Evolutionary conservation across 2,797 vertebrate species (phyloP).

Genomic region (Mionectes olivaceus): DNA sequence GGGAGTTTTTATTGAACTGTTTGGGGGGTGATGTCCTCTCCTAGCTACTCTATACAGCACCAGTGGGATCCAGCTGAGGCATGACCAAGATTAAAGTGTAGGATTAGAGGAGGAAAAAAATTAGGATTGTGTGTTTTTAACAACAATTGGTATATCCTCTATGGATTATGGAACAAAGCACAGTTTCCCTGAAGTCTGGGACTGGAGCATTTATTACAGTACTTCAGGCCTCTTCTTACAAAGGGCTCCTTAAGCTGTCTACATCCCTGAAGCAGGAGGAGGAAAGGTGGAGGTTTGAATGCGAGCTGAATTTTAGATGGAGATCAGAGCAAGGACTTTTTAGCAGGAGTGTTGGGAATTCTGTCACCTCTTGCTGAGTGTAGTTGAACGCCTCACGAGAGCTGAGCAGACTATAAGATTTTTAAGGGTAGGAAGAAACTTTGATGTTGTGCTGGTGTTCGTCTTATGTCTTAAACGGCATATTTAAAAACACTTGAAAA

Average conservation of each 20-base stretch:
- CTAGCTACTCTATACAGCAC: neutral
- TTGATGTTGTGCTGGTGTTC: neutral
- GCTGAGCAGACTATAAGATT: neutral
- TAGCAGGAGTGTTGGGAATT: neutral
- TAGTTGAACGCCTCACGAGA: neutral
- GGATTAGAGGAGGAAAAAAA: neutral
- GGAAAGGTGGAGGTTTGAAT: neutral
- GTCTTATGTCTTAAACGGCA: neutral
- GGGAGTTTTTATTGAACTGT: neutral
- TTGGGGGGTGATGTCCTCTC: neutral
- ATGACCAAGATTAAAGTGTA: neutral
- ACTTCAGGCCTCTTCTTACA: neutral
- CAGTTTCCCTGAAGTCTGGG: neutral
- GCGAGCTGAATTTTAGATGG: neutral
- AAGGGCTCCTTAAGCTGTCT: neutral
- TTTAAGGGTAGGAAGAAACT: neutral
- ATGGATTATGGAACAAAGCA: accelerated
- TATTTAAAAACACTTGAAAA: neutral
- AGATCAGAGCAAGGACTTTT: neutral
- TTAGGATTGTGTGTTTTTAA: neutral
- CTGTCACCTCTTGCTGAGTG: neutral
- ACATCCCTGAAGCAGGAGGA: neutral
- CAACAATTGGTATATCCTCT: neutral
- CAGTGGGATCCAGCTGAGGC: accelerated
- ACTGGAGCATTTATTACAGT: neutral